Evolutionary conservation across 92 coral and sea anemone species (phyloP), one percentile per base, ranked within the genome.

Genomic region (Porites evermanni): DNA sequence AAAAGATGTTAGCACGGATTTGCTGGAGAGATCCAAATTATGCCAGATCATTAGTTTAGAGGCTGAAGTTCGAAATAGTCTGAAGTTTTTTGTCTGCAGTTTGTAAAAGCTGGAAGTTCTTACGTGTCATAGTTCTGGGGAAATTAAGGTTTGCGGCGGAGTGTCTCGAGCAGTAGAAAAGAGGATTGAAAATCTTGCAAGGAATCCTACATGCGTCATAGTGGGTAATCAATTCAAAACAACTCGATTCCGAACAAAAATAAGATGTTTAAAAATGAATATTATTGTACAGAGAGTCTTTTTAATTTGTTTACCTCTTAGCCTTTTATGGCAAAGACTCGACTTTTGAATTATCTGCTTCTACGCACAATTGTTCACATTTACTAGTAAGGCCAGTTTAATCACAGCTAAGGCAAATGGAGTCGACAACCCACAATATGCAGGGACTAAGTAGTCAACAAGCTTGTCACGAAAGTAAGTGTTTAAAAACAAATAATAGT

Each of bases 261-360:
- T 50, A 74, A 61, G 80, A 72, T 83, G 73, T 83, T 83, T 83
- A 83, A 83, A 83, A 83, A 83, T 83, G 87, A 73, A 83, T 83
- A 61, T 38, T 38, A 38, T 70, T 23, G 50, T 14, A 38, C 23
- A 56, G 18, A 50, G 19, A 50, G 18, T 64, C 11, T 47, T 61
- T 24, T 23, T 11, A 56, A 56, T 51, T 16, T n/a, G 72, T 63
- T 63, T 56, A n/a, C 16, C 6, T 58, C 16, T 23, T 78, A 53
- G 74, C 86, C 65, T 73, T 87, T 53, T 79, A 77, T 53, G 85
- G 82, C 32, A 81, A 20, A 29, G 16, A 29, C 64, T 17, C 18
- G 60, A 51, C 20, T 44, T 56, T 58, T n/a, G 38, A 53, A 54
- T 32, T 53, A 58, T n/a, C 8, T 69, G 12, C 70, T 81, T 59